A percentile compares a stretch with the other conserved stretches of the same genome.
These are phyloP conservation scores for Melanargia galathea DNA, from an alignment of 2,888 invertebrate genomes.

Conservation along the genomic window DNA sequence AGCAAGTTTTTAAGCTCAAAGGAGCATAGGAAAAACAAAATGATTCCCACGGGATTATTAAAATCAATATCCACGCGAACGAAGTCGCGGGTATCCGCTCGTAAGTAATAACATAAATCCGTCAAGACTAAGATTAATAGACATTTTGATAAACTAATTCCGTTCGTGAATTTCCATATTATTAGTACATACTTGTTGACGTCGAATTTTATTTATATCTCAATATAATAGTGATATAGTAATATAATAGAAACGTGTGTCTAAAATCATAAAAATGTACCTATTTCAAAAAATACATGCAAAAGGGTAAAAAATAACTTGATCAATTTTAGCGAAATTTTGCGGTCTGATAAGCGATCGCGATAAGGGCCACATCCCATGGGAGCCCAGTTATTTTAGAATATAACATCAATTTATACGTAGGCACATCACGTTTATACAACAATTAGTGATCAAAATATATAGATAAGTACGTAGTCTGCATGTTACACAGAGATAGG, in stretches of 20 bases:
- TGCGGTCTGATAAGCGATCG: background rate
- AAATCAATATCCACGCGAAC: no score
- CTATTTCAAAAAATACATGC: no score
- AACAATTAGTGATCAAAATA: no score
- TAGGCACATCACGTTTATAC: background rate
- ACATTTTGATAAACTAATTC: background rate
- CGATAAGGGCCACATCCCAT: background rate
- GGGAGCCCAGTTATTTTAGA: background rate
- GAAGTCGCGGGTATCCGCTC: no score
- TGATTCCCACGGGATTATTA: no score
- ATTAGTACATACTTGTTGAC: background rate
- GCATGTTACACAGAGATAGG: background rate
- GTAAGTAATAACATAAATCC: background rate
- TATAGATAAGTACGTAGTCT: no score
- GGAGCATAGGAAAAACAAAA: no score
- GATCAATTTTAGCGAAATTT: background rate
- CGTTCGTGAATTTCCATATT: background rate
- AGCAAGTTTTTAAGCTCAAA: no score
- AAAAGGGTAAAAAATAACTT: background rate
- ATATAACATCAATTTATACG: background rate
- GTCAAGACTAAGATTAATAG: background rate
- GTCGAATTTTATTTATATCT: background rate
- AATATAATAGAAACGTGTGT: no score
- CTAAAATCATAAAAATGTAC: no score
- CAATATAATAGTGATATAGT: background rate